A percentile compares a stretch with the other conserved stretches of the same genome.
These are phyloP conservation scores for Pteruthius melanotis DNA, from an alignment of 2,113 vertebrate genomes.

Conservation along the genomic window DNA sequence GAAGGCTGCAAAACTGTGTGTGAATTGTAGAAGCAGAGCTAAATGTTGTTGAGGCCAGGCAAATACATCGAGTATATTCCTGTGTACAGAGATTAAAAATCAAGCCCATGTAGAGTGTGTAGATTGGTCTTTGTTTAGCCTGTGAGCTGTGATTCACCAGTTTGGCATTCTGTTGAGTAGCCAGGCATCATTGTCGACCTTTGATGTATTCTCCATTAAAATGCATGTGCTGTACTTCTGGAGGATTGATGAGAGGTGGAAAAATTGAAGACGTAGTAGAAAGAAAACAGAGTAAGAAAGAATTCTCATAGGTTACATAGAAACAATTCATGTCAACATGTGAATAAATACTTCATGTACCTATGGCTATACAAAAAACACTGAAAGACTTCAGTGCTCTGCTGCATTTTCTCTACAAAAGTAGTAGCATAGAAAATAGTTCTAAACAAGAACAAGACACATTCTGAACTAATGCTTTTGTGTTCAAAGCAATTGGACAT, in stretches of 20 bases:
- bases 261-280: conserved; percentile 36
- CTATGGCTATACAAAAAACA: neutral
- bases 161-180: conserved; percentile 51
- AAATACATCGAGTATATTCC: neutral
- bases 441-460: neutral
- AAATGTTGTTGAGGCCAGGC: neutral
- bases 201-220: conserved; percentile 59
- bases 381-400: neutral
- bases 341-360: conserved; percentile 55
- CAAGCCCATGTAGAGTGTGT: neutral
- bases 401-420: conserved; percentile 18
- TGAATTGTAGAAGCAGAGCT: neutral
- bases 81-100: neutral
- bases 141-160: conserved; percentile 26
- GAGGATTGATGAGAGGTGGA: conserved; percentile 53
- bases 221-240: conserved; percentile 43
- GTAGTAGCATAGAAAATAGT: neutral
- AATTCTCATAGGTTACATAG: conserved; percentile 41
- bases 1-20: neutral
- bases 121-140: conserved; percentile 19
- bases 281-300: conserved; percentile 48
- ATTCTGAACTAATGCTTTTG: neutral
- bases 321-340: conserved; percentile 41
- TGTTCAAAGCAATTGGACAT: neutral
- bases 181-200: conserved; percentile 35